Base-by-base conservation (phyloP, 1,140 invertebrate genomes). In the Drosophila busckii region DNA sequence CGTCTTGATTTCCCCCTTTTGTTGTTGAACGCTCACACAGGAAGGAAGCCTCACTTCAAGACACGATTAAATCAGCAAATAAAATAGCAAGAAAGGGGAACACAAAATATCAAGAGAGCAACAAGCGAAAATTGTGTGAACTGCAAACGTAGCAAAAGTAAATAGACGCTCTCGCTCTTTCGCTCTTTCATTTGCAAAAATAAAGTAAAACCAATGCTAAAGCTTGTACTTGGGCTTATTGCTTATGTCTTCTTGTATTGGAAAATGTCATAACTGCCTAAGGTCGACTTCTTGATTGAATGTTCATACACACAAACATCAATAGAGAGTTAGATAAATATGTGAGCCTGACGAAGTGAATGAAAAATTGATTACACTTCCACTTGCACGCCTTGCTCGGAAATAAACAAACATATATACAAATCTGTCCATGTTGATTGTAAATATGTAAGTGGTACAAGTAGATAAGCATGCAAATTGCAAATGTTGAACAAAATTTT, bases 11-110 rank as follows among this genome's bases (percentile, higher is more conserved):
- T n/a, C n/a, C n/a, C n/a, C n/a, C n/a, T n/a, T n/a, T n/a, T n/a
- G n/a, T n/a, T n/a, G n/a, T n/a, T n/a, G n/a, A n/a, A n/a, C n/a
- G n/a, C n/a, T n/a, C n/a, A n/a, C 68, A 40, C 73, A 80, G 73
- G 73, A 78, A 78, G 73, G 73, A 78, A 78, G 73, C 73, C n/a
- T n/a, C n/a, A n/a, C n/a, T 73, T 80, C 73, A 78, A 78, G 73
- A 78, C 75, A 62, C 73, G 73, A 78, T 78, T 78, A 78, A 78
- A 78, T 78, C 73, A 60, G 73, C 73, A 73, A 78, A 78, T 80
- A 78, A 78, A 78, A 78, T 61, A 80, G 75, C 73, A 82, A 76
- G 29, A 58, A 50, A 50, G 55, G 40, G 60, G 41, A n/a, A n/a
- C n/a, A n/a, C n/a, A n/a, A n/a, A n/a, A n/a, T n/a, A n/a, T n/a